phyloP scores from a whole-genome alignment of 2,797 vertebrate species.

The Rhincodon typus region DNA sequence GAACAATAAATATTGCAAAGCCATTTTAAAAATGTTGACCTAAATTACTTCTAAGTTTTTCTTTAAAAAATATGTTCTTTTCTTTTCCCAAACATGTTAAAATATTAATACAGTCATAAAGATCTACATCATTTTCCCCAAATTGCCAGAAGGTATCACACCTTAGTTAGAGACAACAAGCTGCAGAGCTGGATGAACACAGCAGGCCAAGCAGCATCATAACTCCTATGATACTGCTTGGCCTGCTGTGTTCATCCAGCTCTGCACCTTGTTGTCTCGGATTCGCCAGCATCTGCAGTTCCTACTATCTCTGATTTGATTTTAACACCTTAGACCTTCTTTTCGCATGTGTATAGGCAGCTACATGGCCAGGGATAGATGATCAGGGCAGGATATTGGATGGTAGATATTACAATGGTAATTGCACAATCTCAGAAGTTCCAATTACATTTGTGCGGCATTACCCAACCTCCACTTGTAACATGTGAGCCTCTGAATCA shows the following conservation, averaged over 20 bases:
- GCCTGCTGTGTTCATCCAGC: too few species aligned
- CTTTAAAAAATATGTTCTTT: neutral
- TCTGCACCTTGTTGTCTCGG: too few species aligned
- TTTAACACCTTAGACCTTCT: too few species aligned
- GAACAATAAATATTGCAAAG: neutral
- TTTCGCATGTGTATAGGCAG: neutral
- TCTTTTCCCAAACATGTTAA: neutral
- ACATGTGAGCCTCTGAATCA: neutral
- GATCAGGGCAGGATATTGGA: neutral
- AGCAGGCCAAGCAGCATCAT: too few species aligned
- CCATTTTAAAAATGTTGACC: neutral
- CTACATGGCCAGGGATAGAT: neutral
- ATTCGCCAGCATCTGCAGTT: too few species aligned
- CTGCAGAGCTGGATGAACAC: too few species aligned
- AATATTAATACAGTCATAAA: too few species aligned
- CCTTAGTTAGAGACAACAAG: too few species aligned
- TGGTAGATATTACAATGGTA: too few species aligned
- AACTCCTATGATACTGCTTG: too few species aligned
- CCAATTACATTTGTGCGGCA: neutral
- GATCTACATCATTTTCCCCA: neutral
- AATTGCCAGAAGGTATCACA: neutral
- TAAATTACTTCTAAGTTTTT: neutral
- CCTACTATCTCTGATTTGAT: too few species aligned
- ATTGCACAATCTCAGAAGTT: neutral
- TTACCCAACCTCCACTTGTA: neutral